Evolutionary conservation across 2,888 invertebrate genomes (phyloP).

Genomic region (Agrilus biguttatus): DNA sequence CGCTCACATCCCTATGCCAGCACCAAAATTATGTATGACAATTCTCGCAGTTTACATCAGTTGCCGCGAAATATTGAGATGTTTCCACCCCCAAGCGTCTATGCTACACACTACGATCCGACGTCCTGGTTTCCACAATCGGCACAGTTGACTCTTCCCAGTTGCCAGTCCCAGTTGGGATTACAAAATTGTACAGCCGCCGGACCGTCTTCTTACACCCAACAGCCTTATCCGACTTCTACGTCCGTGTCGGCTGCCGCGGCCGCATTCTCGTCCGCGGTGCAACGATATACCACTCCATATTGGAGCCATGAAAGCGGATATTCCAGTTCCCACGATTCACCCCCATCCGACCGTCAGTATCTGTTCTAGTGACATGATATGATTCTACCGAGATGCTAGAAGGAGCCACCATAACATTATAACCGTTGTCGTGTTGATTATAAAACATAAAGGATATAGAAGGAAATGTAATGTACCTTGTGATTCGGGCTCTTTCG

Average conservation of each 20-base stretch:
- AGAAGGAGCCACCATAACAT: slow-evolving; percentile 14
- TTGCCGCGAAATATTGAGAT: slow-evolving; percentile 48
- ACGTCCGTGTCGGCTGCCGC: slow-evolving; percentile 29
- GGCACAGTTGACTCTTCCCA: slow-evolving; percentile 11
- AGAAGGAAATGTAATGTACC: too few relatives aligned
- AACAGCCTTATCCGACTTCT: slow-evolving; percentile 25
- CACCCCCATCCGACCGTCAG: slow-evolving; percentile 26
- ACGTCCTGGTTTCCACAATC: slow-evolving; percentile 22
- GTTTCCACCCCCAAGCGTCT: slow-evolving; percentile 44
- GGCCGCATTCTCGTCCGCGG: slow-evolving; percentile 39
- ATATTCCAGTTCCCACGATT: slow-evolving; percentile 24
- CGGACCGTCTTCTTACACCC: slow-evolving; percentile 20
- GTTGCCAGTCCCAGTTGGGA: slow-evolving; percentile 8
- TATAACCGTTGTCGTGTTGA: too few relatives aligned
- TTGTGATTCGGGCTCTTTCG: too few relatives aligned
- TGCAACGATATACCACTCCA: slow-evolving; percentile 35
- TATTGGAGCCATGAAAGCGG: slow-evolving; percentile 31
- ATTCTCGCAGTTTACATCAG: slow-evolving; percentile 42
- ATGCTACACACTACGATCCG: slow-evolving; percentile 40
- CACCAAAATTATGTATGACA: slow-evolving; percentile 44
- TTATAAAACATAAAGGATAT: too few relatives aligned
- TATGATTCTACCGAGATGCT: slow-evolving; percentile 9
- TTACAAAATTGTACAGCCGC: slow-evolving; percentile 4
- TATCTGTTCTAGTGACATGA: slow-evolving; percentile 25
- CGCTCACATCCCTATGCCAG: slow-evolving; percentile 42